Conservation (phyloP, 2,113 vertebrate species). For the Potamarius usumacintae region DNA sequence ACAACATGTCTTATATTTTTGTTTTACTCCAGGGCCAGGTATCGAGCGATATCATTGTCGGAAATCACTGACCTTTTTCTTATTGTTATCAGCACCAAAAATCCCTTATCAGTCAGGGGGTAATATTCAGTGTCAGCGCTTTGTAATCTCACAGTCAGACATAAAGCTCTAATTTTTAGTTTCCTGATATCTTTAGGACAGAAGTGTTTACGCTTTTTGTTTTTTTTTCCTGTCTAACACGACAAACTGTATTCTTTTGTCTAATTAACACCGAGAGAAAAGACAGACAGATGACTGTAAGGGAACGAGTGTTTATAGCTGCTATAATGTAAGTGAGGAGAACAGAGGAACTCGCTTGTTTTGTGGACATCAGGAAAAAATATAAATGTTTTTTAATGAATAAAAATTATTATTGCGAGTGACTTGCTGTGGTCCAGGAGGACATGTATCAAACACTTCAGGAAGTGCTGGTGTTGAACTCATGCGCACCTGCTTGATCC, state of each 20-base stretch:
- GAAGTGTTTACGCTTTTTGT: too few relatives aligned
- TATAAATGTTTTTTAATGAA: background rate
- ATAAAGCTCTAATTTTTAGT: background rate
- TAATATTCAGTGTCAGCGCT: background rate
- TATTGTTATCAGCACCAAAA: too few relatives aligned
- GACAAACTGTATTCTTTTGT: background rate
- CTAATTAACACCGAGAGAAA: background rate
- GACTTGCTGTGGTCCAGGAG: background rate
- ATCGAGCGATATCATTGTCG: too few relatives aligned
- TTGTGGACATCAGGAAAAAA: too few relatives aligned
- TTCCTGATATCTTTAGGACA: background rate
- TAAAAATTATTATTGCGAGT: background rate
- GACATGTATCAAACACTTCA: background rate
- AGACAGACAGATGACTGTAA: background rate
- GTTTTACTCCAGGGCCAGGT: too few relatives aligned
- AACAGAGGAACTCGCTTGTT: too few relatives aligned
- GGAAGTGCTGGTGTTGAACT: background rate
- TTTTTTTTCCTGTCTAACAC: too few relatives aligned
- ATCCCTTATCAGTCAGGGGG: too few relatives aligned
- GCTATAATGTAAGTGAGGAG: background rate
- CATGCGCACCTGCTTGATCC: conserved; percentile 92
- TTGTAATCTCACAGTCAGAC: background rate
- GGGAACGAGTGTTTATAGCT: background rate
- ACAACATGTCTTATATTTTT: too few relatives aligned
- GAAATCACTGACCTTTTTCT: too few relatives aligned